phyloP scores from a whole-genome alignment of 2,797 vertebrate species.

The Sebastes elongatus region DNA sequence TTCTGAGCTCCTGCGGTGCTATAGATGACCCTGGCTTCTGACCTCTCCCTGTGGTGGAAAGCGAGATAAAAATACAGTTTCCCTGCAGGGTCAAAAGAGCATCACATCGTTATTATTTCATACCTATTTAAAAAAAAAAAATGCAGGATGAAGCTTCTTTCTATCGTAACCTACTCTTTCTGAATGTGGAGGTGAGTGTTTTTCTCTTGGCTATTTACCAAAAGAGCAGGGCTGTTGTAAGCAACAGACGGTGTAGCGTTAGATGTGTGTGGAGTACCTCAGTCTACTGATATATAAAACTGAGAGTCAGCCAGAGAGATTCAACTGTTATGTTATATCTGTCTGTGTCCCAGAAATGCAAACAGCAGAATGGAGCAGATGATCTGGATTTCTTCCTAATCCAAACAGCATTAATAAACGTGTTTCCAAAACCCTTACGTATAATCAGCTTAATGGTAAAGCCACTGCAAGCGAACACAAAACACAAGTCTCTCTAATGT shows the following conservation, averaged over 20 bases:
- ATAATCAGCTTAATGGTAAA: constrained; percentile 64
- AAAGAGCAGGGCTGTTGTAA: neutral
- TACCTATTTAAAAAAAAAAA: neutral
- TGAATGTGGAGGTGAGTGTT: neutral
- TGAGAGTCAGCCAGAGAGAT: neutral
- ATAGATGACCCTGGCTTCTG: neutral
- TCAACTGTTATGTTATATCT: neutral
- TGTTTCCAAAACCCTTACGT: constrained; percentile 46
- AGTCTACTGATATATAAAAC: neutral
- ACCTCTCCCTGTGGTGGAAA: neutral
- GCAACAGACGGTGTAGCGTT: neutral
- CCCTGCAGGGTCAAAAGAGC: neutral
- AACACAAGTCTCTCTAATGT: constrained; percentile 31
- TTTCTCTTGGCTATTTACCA: neutral
- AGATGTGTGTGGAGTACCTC: neutral
- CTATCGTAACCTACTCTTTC: neutral
- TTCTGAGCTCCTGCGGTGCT: neutral
- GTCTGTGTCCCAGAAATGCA: constrained; percentile 24
- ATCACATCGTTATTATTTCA: neutral
- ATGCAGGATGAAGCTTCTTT: neutral
- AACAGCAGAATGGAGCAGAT: constrained; percentile 32
- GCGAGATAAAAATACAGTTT: neutral
- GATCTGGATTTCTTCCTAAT: constrained; percentile 63
- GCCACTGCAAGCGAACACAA: constrained; percentile 42
- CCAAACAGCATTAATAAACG: constrained; percentile 61